These are phyloP conservation scores for Erithacus rubecula DNA, from an alignment of 2,797 vertebrate species.

Conservation along the genomic window DNA sequence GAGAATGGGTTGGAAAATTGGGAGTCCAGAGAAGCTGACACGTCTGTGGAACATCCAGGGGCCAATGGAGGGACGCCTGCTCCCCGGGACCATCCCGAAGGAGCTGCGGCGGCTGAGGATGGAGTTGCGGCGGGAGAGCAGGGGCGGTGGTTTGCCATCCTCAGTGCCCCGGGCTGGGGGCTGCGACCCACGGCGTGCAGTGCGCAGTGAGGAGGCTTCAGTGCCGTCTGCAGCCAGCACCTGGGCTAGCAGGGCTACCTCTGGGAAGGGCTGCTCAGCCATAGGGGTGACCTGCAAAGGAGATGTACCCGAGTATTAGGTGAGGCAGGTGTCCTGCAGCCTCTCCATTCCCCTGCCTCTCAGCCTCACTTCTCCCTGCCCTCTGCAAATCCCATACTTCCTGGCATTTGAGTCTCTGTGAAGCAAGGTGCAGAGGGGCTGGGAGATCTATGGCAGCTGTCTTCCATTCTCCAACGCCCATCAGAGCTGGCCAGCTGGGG, in stretches of 20 bases:
- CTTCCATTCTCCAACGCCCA: not conserved
- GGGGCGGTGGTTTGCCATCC: not conserved
- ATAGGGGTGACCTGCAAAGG: not conserved
- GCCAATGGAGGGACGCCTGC: conserved; percentile 71
- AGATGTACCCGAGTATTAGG: not conserved
- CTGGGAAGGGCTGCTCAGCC: not conserved
- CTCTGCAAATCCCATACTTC: not conserved
- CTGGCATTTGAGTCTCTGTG: fast-evolving
- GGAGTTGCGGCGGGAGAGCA: conserved; percentile 68
- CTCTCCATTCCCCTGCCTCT: not conserved
- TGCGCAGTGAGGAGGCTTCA: not conserved
- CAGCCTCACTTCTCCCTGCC: not conserved
- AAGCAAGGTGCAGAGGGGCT: not conserved
- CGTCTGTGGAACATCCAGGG: conserved; percentile 60
- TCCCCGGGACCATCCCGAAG: not conserved
- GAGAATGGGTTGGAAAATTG: conserved; percentile 52
- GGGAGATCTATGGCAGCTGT: not conserved
- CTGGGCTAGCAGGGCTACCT: not conserved
- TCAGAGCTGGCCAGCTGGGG: not conserved
- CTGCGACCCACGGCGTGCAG: not conserved
- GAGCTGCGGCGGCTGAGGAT: conserved; percentile 73
- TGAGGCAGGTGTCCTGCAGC: not conserved
- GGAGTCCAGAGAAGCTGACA: conserved; percentile 76
- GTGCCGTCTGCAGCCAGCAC: not conserved
- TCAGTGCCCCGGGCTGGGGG: conserved; percentile 10